A percentile compares a stretch with the other conserved stretches of the same genome.
phyloP scores from a whole-genome alignment of 2,888 invertebrate genomes.

The Orthonychiurus folsomi region DNA sequence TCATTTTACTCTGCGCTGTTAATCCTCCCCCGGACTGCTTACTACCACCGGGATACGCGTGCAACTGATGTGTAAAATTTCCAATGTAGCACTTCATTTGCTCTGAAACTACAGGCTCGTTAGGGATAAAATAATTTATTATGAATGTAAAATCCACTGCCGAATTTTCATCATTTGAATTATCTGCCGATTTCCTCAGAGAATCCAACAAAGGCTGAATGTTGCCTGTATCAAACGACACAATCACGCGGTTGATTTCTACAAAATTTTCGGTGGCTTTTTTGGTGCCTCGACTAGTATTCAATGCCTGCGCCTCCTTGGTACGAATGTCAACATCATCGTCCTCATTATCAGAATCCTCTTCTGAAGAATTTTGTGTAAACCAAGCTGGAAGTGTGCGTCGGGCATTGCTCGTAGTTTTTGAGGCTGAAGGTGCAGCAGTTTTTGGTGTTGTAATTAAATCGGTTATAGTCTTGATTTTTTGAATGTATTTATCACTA shows the following conservation, averaged over 20 bases:
- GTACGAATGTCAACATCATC: not conserved
- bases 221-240: not conserved
- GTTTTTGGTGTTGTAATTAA: not conserved
- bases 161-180: not conserved
- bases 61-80: not conserved
- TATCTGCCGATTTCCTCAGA: not conserved
- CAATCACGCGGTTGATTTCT: not conserved
- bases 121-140: not conserved
- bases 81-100: not conserved
- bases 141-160: slow-evolving; percentile 1
- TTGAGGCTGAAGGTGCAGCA: not conserved
- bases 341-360: not conserved
- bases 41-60: not conserved
- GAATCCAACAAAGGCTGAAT: not conserved
- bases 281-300: no score
- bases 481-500: not conserved
- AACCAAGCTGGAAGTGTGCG: not conserved
- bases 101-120: not conserved
- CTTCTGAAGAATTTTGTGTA: not conserved
- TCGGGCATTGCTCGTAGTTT: not conserved
- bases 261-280: not conserved
- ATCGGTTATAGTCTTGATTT: not conserved
- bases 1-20: not conserved
- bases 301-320: no score
- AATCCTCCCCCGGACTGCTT: not conserved